Conservation (phyloP, 2,888 invertebrate genomes). For the Oxystoma pomonae region DNA sequence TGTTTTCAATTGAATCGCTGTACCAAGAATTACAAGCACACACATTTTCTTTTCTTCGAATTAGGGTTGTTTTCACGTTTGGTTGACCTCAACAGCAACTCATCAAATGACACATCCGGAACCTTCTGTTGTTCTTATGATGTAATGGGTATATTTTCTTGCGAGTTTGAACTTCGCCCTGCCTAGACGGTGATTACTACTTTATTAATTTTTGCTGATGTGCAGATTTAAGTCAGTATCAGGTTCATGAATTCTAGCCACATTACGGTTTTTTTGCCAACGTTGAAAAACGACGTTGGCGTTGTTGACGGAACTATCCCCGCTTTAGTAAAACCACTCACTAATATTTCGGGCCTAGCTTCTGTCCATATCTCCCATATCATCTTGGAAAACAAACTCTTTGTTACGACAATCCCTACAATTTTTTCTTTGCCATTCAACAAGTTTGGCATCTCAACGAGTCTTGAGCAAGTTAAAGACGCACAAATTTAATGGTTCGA, state of each 20-base stretch:
- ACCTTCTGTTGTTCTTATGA: conserved; percentile 5
- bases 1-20: no score
- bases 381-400: conserved; percentile 21
- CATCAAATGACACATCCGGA: conserved; percentile 1
- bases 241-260: conserved; percentile 4
- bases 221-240: conserved; percentile 7
- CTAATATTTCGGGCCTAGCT: conserved; percentile 6
- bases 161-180: conserved; percentile 3
- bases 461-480: conserved; percentile 28
- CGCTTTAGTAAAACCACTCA: conserved; percentile 7
- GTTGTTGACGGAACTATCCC: conserved; percentile 5
- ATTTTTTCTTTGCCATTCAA: conserved; percentile 23
- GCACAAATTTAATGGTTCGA: conserved; percentile 30
- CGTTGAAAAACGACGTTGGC: conserved; percentile 6
- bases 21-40: no score
- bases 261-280: conserved; percentile 12
- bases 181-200: conserved; percentile 5
- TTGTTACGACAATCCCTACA: conserved; percentile 17
- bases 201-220: conserved; percentile 6
- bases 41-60: not conserved
- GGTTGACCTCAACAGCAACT: conserved; percentile 10
- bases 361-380: conserved; percentile 21
- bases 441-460: conserved; percentile 21
- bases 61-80: conserved; percentile 3
- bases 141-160: conserved; percentile 7